Conservation (phyloP, 2,113 vertebrate genomes). For the Bolborhynchus lineola region DNA sequence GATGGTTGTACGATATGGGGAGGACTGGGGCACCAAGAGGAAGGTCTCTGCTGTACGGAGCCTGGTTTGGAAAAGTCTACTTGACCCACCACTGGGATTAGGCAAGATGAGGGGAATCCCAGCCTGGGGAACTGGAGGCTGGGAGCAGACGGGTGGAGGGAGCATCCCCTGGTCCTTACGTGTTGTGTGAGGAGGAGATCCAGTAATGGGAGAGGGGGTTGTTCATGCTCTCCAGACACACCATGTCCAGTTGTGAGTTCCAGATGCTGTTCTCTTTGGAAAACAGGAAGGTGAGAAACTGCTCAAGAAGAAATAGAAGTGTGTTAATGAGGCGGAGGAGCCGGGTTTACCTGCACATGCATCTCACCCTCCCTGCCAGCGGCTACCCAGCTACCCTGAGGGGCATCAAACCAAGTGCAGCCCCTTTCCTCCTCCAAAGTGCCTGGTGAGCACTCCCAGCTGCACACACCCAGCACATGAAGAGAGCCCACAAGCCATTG, state of each 20-base stretch:
- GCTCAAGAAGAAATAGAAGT: constrained; percentile 42
- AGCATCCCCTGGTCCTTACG: constrained; percentile 78
- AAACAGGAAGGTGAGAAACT: constrained; percentile 97
- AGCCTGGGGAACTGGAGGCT: background rate
- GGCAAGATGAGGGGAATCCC: background rate
- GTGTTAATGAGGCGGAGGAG: background rate
- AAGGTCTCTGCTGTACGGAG: background rate
- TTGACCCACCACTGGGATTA: background rate
- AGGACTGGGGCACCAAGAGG: background rate
- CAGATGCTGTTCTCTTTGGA: constrained; percentile 98
- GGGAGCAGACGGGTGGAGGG: background rate
- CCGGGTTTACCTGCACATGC: background rate
- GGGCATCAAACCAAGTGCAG: background rate
- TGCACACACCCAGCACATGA: background rate
- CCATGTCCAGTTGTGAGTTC: constrained; percentile 86
- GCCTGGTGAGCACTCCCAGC: background rate
- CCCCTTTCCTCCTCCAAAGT: background rate
- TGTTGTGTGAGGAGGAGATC: constrained; percentile 99
- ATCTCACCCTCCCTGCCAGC: background rate
- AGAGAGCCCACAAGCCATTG: background rate
- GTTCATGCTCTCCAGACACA: constrained; percentile 92
- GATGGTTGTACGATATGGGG: background rate
- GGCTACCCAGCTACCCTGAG: background rate
- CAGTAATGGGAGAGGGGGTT: constrained; percentile 98
- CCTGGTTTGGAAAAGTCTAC: background rate